phyloP scores from a whole-genome alignment of 1,140 invertebrate genomes.

The Drosophila ambigua region DNA sequence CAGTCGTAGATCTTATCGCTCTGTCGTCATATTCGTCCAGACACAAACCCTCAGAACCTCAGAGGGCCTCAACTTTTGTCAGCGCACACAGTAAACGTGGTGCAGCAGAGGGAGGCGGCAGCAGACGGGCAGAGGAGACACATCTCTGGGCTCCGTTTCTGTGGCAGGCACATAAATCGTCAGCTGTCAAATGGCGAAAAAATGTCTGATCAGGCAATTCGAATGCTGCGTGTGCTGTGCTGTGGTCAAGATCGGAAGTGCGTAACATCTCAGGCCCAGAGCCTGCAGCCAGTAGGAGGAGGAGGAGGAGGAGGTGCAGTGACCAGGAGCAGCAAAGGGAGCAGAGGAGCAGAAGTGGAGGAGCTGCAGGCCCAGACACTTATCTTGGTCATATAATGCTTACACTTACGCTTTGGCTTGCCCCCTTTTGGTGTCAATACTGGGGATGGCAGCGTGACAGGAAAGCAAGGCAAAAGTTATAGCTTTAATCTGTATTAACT shows the following conservation, averaged over 20 bases:
- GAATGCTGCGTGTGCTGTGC: constrained; percentile 47
- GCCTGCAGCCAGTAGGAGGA: constrained; percentile 9
- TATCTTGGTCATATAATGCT: constrained; percentile 75
- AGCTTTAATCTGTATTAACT: too few species aligned
- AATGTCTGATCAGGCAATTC: constrained; percentile 56
- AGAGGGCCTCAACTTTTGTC: constrained; percentile 36
- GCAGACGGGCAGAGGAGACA: constrained; percentile 23
- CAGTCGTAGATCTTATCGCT: constrained; percentile 76
- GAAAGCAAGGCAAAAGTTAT: background rate
- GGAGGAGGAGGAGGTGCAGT: background rate
- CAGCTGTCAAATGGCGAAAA: constrained; percentile 80
- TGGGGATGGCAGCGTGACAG: constrained; percentile 20
- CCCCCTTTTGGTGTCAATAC: background rate
- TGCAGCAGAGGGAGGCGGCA: constrained; percentile 10
- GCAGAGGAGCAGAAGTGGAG: background rate
- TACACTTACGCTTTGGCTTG: constrained; percentile 56
- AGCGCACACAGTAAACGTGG: constrained; percentile 25
- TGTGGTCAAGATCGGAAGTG: constrained; percentile 74
- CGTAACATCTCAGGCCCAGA: constrained; percentile 56
- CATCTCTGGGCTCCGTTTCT: constrained; percentile 13
- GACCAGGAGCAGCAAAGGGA: background rate
- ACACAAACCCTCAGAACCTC: constrained; percentile 43
- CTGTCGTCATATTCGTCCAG: constrained; percentile 74
- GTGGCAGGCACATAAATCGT: constrained; percentile 78
- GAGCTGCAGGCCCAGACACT: constrained; percentile 37